These are phyloP conservation scores for Callocephalon fimbriatum DNA, from an alignment of 2,113 vertebrate species.

Conservation along the genomic window DNA sequence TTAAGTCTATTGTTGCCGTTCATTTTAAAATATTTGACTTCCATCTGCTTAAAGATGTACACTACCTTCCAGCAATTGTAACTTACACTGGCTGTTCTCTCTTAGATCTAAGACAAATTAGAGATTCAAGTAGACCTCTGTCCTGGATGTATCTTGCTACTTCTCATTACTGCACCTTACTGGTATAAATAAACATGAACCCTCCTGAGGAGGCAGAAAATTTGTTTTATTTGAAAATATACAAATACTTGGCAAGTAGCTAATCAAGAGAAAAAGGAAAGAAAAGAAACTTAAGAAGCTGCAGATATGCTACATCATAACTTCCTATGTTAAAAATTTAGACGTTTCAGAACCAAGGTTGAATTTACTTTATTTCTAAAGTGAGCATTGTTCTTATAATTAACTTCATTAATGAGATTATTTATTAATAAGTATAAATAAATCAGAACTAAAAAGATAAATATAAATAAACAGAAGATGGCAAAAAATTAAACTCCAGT, in stretches of 20 bases:
- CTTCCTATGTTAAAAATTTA: background rate
- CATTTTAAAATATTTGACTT: slow-evolving; percentile 45
- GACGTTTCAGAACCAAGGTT: background rate
- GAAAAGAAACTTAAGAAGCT: background rate
- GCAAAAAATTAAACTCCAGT: background rate
- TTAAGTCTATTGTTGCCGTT: slow-evolving; percentile 45
- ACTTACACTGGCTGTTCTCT: background rate
- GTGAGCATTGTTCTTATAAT: background rate
- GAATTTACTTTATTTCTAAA: slow-evolving; percentile 17
- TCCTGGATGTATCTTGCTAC: background rate
- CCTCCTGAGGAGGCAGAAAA: slow-evolving; percentile 9
- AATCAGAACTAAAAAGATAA: slow-evolving; percentile 7
- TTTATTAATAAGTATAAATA: slow-evolving; percentile 25
- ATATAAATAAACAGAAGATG: background rate
- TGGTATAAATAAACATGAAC: slow-evolving; percentile 4
- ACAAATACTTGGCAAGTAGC: slow-evolving; percentile 2
- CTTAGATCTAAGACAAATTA: background rate
- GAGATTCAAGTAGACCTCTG: slow-evolving; percentile 13
- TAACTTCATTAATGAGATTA: background rate
- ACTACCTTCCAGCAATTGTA: background rate
- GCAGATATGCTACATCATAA: background rate
- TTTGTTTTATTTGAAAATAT: slow-evolving; percentile 19
- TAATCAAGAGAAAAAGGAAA: slow-evolving; percentile 11
- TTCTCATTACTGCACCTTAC: slow-evolving; percentile 24
- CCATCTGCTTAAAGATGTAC: slow-evolving; percentile 16